Evolutionary conservation across 2,888 invertebrate genomes (phyloP), one percentile per base, ranked within the genome.

Genomic region (Cremastinae sp.): DNA sequence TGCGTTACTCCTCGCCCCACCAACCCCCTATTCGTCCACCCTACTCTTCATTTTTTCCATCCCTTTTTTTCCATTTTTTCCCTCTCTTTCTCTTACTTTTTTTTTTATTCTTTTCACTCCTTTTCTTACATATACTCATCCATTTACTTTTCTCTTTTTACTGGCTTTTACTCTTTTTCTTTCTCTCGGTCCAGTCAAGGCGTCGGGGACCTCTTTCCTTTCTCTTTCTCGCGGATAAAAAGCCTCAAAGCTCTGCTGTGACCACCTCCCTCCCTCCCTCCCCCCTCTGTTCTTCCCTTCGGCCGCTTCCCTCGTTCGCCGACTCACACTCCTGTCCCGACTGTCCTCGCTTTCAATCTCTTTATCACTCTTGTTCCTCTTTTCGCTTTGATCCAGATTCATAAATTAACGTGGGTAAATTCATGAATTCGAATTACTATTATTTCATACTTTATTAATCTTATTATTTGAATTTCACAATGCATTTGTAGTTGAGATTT

Each of bases 1-100:
- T 86, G 83, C 82, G 82, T 82, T 82, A 81, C 82, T 82, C 80
- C 74, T 78, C 77, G 66, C 36, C 53, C 41, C 45, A 43, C 45
- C 49, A 14, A 66, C 53, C 58, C 64, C 41, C 72, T 74, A 9
- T 18, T 49, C 49, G 9, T 18, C 18, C 49, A 18, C 49, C 9
- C 49, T 49, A 3, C 18, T 18, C 18, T 12, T 49, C 49, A 64
- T 61, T 80, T 80, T 81, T 80, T 80, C 81, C 83, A 81, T 80
- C 84, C 81, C 84, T 80, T 84, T 54, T 70, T 61, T 58, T 47
- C 54, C 58, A 66, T 65, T 61, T 16, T 34, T 51, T 16, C 47
- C 5, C 61, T 34, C 47, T 61, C 28, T 0, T 20, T 51, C 41
- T 53, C 41, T 49, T n/a, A 38, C 20, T 61, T 47, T 83, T 82